These are phyloP conservation scores for Chrysolina oricalcia DNA, from an alignment of 2,888 invertebrate genomes.

Conservation along the genomic window DNA sequence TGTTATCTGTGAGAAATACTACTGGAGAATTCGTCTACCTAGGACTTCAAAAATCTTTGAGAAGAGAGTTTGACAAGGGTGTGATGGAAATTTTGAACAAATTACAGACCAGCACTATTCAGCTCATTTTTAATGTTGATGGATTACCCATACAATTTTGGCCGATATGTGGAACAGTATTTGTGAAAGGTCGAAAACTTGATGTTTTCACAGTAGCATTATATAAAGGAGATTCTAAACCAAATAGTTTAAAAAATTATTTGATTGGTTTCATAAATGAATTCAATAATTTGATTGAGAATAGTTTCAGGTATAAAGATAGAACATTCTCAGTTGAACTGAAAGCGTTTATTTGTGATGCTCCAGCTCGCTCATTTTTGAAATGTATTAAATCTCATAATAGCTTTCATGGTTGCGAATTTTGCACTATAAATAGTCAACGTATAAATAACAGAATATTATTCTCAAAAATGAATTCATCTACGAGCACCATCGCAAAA, in stretches of 20 bases:
- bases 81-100: neutral
- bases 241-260: conserved; percentile 3
- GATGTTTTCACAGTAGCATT: neutral
- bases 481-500: neutral
- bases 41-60: neutral
- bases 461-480: neutral
- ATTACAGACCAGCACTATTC: neutral
- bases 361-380: neutral
- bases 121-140: neutral
- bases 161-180: conserved; percentile 12
- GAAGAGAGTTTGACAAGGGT: conserved; percentile 4
- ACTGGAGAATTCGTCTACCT: neutral
- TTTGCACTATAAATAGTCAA: conserved; percentile 1
- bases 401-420: neutral
- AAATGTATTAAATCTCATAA: conserved; percentile 1
- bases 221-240: conserved; percentile 1
- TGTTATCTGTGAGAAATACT: neutral
- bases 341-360: conserved; percentile 15
- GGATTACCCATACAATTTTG: conserved; percentile 8
- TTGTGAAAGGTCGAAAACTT: neutral
- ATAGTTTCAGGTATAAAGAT: neutral
- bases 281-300: neutral
- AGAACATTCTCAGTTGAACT: neutral
- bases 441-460: conserved; percentile 13
- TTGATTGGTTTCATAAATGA: neutral